Percentiles rank a stretch among this genome's conserved stretches.
Conservation (phyloP, 2,797 vertebrate genomes). For the Odontamblyopus lacepedii region DNA sequence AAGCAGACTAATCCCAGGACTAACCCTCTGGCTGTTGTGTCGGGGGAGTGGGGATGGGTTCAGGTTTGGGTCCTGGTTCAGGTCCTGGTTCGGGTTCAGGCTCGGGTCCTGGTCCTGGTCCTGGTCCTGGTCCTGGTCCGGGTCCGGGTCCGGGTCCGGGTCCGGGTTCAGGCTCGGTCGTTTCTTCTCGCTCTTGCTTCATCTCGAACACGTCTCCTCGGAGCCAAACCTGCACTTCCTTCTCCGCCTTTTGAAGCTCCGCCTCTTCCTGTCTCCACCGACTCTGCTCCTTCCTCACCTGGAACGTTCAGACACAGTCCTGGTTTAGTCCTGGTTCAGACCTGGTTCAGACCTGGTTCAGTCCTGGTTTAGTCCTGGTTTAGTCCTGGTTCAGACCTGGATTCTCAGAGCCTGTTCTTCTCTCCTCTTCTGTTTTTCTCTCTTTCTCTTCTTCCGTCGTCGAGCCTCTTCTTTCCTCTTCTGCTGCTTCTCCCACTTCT, state of each 20-base stretch:
- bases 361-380: not conserved
- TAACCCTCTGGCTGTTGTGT: not conserved
- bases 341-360: too few species aligned
- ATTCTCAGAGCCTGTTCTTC: conserved; percentile 33
- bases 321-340: too few species aligned
- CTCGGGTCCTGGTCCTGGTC: too few species aligned
- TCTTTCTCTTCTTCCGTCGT: conserved; percentile 53
- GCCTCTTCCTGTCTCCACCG: conserved; percentile 49
- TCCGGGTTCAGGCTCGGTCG: conserved; percentile 20
- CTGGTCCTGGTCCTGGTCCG: too few species aligned
- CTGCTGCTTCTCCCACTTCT: conserved; percentile 61
- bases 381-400: not conserved
- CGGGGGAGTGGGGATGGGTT: not conserved
- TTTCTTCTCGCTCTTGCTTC: conserved; percentile 46
- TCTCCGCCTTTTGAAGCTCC: conserved; percentile 41
- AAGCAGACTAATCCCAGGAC: too few species aligned
- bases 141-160: too few species aligned
- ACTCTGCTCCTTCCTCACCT: conserved; percentile 56
- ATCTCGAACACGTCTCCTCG: conserved; percentile 84
- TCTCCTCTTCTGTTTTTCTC: conserved; percentile 36
- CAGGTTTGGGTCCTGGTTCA: conserved; percentile 14
- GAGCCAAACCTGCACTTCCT: conserved; percentile 60
- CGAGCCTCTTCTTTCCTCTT: conserved; percentile 59
- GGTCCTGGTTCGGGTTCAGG: too few species aligned
- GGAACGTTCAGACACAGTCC: conserved; percentile 3